Evolutionary conservation across 2,888 invertebrate genomes (phyloP), one percentile per base, ranked within the genome.

Genomic region (Tachystola acroxantha): DNA sequence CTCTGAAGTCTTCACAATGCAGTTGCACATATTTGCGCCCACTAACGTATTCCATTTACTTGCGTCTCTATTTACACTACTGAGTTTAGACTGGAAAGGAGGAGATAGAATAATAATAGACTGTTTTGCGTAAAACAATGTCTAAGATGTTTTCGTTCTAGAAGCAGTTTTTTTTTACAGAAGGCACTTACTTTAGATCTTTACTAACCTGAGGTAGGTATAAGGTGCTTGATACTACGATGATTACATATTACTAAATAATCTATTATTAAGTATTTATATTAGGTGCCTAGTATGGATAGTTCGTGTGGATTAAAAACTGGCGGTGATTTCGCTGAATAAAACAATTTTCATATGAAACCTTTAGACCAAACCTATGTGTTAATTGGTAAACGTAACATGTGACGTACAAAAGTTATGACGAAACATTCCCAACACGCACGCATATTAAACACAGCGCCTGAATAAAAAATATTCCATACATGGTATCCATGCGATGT

Each of bases 1-100:
- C 45, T 53, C 45, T 51, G 57, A 54, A 51, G 52, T 51, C 48
- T 51, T 45, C 54, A 64, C 64, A 64, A 67, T 64, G 47, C 62
- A 46, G 54, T 46, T 55, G 55, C 46, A 57, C 57, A 54, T 50
- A 58, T 54, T 61, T 55, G 54, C 39, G 32, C 34, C 34, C 29
- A 30, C 28, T 34, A 35, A 35, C 30, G 30, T 42, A 36, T 32
- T 28, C 37, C 32, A 37, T 35, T 42, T 38, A 28, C 36, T 32
- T 24, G 10, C 14, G 31, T 27, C 22, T 31, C 30, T 37, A 32
- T 32, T 32, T 32, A 24, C 31, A 26, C 14, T 24, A 4, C 10
- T 10, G 28, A 28, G 37, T 34, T 32, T 24, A 29, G 29, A 29
- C 16, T 33, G n/a, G 33, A 34, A 36, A 28, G 13, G 27, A 14